Percentiles rank a stretch among this genome's conserved stretches.
Conservation (phyloP, 2,113 vertebrate genomes). For the Aspidoscelis tigris region DNA sequence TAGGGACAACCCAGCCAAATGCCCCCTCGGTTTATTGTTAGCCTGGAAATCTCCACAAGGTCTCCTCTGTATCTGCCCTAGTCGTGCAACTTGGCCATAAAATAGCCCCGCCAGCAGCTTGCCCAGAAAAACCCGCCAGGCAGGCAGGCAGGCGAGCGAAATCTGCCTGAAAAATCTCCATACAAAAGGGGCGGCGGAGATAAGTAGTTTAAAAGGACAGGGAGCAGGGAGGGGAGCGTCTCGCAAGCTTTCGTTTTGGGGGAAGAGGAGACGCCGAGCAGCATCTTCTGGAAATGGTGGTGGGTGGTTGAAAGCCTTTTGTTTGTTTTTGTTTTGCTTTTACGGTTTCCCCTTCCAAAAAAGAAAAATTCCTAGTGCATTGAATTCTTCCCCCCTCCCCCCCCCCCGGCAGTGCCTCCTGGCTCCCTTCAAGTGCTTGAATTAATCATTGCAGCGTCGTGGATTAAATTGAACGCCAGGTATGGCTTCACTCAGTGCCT, state of each 20-base stretch:
- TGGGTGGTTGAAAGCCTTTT: neutral
- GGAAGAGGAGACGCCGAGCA: neutral
- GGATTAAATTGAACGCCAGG: neutral
- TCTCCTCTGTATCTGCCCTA: slow-evolving; percentile 23
- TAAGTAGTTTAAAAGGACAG: slow-evolving; percentile 43
- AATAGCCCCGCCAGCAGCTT: slow-evolving; percentile 21
- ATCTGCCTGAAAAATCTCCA: slow-evolving; percentile 29
- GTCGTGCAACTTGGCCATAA: slow-evolving; percentile 34
- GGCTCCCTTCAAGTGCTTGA: neutral
- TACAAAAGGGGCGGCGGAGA: slow-evolving; percentile 26
- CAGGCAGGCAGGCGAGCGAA: slow-evolving; percentile 22
- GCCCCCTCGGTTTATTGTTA: neutral
- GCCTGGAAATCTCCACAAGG: slow-evolving; percentile 27
- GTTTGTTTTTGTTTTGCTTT: no score
- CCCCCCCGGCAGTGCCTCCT: neutral
- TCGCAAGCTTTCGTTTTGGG: neutral
- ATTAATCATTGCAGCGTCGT: neutral
- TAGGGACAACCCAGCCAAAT: neutral
- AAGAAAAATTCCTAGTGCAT: no score
- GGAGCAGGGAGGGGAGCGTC: neutral
- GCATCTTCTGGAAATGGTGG: neutral
- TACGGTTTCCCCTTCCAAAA: no score
- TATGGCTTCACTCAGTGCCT: neutral
- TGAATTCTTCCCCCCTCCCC: neutral
- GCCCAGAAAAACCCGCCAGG: slow-evolving; percentile 55